A percentile compares a stretch with the other conserved stretches of the same genome.
phyloP scores from a whole-genome alignment of 2,113 vertebrate genomes.

The Madoqua kirkii region DNA sequence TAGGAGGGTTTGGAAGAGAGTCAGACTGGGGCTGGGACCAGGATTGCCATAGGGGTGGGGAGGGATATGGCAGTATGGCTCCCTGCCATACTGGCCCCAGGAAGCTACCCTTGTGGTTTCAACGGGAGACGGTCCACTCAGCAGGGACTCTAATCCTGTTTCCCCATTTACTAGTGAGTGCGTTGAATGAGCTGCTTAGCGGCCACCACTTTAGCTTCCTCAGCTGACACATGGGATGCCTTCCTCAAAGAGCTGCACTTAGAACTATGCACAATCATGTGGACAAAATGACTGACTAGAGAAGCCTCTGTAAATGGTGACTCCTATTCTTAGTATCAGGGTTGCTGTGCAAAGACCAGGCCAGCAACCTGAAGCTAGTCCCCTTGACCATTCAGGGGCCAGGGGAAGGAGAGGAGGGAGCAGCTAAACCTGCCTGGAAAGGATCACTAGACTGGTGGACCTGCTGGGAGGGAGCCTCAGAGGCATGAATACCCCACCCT shows the following conservation, averaged over 20 bases:
- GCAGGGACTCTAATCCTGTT: neutral
- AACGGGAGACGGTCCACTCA: neutral
- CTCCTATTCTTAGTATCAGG: neutral
- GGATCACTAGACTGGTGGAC: neutral
- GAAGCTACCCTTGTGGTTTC: neutral
- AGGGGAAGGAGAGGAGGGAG: neutral
- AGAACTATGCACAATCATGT: neutral
- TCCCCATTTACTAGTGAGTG: neutral
- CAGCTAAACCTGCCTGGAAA: accelerated
- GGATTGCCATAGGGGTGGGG: too few species aligned
- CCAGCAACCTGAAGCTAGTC: neutral
- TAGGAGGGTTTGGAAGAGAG: neutral
- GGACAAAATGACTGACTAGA: neutral
- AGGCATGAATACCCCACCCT: neutral
- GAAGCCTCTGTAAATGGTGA: neutral
- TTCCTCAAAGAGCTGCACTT: neutral
- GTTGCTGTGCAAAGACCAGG: neutral
- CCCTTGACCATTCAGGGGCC: neutral
- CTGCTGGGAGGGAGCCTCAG: neutral
- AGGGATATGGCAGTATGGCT: neutral
- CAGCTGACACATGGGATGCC: neutral
- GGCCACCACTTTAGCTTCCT: neutral
- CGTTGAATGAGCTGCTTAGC: neutral
- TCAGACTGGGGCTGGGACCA: neutral
- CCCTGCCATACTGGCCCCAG: neutral